Base-by-base conservation (phyloP, 2,113 vertebrate species). In the Naja naja region DNA sequence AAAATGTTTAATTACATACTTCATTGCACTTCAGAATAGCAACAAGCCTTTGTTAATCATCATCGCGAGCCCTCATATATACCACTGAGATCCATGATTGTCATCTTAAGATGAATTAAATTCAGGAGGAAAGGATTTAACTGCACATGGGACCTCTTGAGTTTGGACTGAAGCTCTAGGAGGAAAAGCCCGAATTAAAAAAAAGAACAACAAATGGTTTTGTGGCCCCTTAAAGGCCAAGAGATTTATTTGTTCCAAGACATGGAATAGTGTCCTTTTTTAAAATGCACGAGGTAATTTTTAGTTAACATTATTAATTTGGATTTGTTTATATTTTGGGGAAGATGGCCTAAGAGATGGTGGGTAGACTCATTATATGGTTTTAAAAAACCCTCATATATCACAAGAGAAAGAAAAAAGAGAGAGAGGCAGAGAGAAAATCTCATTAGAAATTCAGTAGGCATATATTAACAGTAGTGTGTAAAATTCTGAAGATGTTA, bases 1-100 rank as follows among this genome's bases (percentile, higher is more conserved):
- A 95, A 93, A 95, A 92, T 30, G 1, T 95, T 97, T 96, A 96
- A 96, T 97, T 97, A 96, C 96, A 96, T 95, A 96, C 95, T 95
- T 96, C 96, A 96, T 87, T 96, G 96, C 95, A 95, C 93, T 95
- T 96, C 95, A 96, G 93, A 95, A 96, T 94, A 96, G 95, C 92
- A 95, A 93, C 86, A 89, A 85, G 91, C 52, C 92, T 95, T 94
- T 96, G 91, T 95, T 96, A 96, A 97, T 96, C 96, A 95, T 60
- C 20, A 92, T 58, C 92, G 93, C 89, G 95, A 94, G 47, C 88
- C 93, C 94, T 95, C 91, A 93, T 60, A 90, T 95, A 94, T 95
- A 96, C 94, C 92, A 89, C 91, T 85, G 94, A 96, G 93, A 92
- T 94, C 94, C 95, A 96, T 88, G 93, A 95, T 96, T 92, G 93